phyloP scores from a whole-genome alignment of 2,797 vertebrate species.

The Micropoecilia bifurca region DNA sequence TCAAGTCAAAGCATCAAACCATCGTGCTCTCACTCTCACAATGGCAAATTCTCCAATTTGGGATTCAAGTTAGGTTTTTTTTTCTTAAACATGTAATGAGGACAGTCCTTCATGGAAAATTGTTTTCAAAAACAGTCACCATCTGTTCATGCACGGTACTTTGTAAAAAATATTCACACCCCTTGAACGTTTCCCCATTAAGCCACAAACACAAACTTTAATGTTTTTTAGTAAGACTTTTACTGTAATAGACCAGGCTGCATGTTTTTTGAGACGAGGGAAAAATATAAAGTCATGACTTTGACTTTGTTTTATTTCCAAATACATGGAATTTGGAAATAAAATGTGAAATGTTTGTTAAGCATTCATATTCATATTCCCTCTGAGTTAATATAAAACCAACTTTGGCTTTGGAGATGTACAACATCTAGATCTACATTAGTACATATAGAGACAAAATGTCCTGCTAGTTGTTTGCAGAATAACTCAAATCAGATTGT shows the following conservation, averaged over 20 bases:
- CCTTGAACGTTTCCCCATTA: background rate
- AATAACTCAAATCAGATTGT: background rate
- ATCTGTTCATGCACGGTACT: background rate
- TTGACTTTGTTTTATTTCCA: too few relatives aligned
- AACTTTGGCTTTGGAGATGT: background rate
- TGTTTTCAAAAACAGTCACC: background rate
- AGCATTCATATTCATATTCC: background rate
- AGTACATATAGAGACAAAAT: background rate
- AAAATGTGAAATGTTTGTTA: background rate
- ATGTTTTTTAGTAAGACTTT: background rate
- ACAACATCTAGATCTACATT: too few relatives aligned
- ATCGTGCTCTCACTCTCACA: slow-evolving; percentile 4
- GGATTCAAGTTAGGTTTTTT: background rate
- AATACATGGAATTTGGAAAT: background rate
- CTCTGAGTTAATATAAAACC: background rate
- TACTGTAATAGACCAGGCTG: background rate
- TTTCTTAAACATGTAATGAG: slow-evolving; percentile 1
- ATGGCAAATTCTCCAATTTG: background rate
- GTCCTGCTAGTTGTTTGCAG: background rate
- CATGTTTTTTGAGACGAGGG: background rate
- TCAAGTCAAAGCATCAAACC: slow-evolving; percentile 34
- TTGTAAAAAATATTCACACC: background rate
- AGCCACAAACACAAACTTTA: background rate
- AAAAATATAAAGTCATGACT: background rate
- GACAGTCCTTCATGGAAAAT: background rate